These are phyloP conservation scores for Labeo rohita DNA, from an alignment of 2,113 vertebrate species.

Conservation along the genomic window DNA sequence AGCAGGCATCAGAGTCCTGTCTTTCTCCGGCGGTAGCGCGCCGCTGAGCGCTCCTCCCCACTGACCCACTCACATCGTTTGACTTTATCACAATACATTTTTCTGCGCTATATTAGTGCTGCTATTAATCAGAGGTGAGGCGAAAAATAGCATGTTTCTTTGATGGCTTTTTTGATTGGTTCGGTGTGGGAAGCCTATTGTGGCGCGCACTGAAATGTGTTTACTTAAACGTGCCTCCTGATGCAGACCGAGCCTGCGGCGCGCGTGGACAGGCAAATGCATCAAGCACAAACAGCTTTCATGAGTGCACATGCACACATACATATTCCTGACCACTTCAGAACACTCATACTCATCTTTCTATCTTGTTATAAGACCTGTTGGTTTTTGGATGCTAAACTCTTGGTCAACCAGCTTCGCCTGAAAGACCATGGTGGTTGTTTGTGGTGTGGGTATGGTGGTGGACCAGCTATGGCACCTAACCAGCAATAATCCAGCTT, in stretches of 20 bases:
- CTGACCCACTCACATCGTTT: conserved; percentile 36
- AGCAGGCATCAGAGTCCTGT: conserved; percentile 44
- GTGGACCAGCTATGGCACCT: background rate
- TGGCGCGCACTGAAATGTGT: background rate
- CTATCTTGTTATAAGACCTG: background rate
- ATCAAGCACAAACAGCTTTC: background rate
- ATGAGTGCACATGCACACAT: background rate
- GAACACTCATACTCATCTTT: background rate
- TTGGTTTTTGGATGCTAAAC: background rate
- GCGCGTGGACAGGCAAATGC: background rate
- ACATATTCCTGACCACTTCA: background rate
- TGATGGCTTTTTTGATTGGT: conserved; percentile 27
- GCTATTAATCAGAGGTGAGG: conserved; percentile 36
- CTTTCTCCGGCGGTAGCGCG: conserved; percentile 29
- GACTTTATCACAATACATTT: conserved; percentile 42
- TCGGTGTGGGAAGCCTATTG: background rate
- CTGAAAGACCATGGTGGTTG: background rate
- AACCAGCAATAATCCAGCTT: too few relatives aligned
- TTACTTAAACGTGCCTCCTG: conserved; percentile 8
- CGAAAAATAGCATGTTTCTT: conserved; percentile 32
- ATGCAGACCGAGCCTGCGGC: background rate
- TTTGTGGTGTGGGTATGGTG: background rate
- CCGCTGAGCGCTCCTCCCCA: conserved; percentile 40
- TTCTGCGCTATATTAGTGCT: conserved; percentile 41
- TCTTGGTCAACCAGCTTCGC: background rate